phyloP scores from a whole-genome alignment of 2,113 vertebrate genomes.

The Paramormyrops kingsleyae region DNA sequence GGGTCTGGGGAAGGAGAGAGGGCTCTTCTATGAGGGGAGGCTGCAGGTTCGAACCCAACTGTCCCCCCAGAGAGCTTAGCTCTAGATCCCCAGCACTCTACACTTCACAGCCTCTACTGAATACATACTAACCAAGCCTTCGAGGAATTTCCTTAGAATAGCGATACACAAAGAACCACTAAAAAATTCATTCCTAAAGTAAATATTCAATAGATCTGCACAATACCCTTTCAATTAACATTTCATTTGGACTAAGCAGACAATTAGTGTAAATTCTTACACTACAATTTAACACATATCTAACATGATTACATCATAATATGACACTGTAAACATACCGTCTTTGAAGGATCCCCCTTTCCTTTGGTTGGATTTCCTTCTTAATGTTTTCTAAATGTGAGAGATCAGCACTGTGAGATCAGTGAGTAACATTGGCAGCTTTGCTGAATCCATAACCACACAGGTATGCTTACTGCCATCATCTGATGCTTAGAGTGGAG shows the following conservation, averaged over 20 bases:
- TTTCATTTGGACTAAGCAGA: background rate
- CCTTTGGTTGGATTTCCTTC: constrained; percentile 70
- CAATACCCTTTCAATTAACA: background rate
- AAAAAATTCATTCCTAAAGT: background rate
- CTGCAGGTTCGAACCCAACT: background rate
- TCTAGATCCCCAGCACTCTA: background rate
- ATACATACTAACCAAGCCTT: background rate
- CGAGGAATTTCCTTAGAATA: background rate
- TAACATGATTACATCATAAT: background rate
- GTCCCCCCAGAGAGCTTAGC: background rate
- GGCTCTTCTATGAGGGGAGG: background rate
- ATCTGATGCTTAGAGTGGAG: background rate
- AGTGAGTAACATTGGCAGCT: background rate
- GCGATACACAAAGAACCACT: background rate
- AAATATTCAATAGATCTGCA: background rate
- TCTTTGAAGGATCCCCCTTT: constrained; percentile 88
- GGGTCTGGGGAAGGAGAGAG: constrained; percentile 58
- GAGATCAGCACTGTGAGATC: constrained; percentile 23
- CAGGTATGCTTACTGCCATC: background rate
- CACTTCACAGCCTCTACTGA: background rate
- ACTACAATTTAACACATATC: background rate
- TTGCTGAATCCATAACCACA: background rate
- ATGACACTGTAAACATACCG: constrained; percentile 55
- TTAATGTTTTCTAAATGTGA: constrained; percentile 65
- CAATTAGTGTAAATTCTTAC: background rate